Percentiles rank a stretch among this genome's conserved stretches.
Evolutionary conservation across 2,113 vertebrate genomes (phyloP).

Genomic region (Macroglossus sobrinus): DNA sequence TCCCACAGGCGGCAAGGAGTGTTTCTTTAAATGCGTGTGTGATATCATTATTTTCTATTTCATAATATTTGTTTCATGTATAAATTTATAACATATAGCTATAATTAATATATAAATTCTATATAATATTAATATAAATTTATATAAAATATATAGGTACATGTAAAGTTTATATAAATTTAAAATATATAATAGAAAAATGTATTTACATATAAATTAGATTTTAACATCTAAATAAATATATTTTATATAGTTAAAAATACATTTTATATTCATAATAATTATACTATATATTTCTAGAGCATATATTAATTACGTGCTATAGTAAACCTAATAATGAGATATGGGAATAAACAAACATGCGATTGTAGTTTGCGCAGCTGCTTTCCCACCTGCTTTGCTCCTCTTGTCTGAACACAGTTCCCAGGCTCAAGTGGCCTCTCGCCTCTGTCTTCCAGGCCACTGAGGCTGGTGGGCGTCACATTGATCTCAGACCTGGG

Average conservation of each 20-base stretch:
- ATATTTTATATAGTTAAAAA: not conserved
- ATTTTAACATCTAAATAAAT: not conserved
- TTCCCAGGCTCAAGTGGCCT: not conserved
- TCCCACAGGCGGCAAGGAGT: not conserved
- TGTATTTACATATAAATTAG: not conserved
- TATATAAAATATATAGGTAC: not conserved
- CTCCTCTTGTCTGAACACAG: too few species aligned
- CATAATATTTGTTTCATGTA: not conserved
- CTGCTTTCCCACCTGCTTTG: rapidly evolving
- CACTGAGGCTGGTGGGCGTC: not conserved
- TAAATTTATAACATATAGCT: not conserved
- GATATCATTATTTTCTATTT: not conserved
- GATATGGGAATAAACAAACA: rapidly evolving
- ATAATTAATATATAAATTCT: not conserved
- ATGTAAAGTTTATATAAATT: not conserved
- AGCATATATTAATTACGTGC: not conserved
- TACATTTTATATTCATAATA: not conserved
- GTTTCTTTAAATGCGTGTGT: not conserved
- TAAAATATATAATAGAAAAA: not conserved
- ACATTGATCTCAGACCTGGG: not conserved
- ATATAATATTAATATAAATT: not conserved
- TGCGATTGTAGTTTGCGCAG: rapidly evolving
- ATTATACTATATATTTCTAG: not conserved
- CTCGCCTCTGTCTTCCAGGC: not conserved
- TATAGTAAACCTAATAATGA: not conserved